Evolutionary conservation across 53 echinoderm and acorn worm species (phyloP), one percentile per base, ranked within the genome.

Genomic region (Astropecten irregularis): DNA sequence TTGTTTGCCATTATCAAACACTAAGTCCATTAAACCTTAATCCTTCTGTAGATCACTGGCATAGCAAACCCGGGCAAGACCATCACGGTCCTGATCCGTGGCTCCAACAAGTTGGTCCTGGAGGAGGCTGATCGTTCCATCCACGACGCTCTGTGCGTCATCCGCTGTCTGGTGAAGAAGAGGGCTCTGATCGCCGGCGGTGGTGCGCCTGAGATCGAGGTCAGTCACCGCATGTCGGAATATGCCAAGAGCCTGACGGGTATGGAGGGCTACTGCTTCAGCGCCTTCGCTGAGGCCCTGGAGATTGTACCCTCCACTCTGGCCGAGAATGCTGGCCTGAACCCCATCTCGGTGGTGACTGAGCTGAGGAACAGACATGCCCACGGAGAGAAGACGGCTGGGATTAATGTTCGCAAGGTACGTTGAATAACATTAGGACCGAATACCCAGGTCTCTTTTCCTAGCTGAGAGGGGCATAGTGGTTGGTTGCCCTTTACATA

Each of bases 91-190:
- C 71, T 96, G 22, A 90, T 96, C 20, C 76, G 96, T 20, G 96
- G 96, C 34, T 93, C 96, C 66, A 96, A 93, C 76, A 93, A 96
- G 65, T 82, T 96, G 55, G 93, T 96, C 14, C 52, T 96, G 23
- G 93, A 93, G 52, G 96, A 96, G 72, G 96, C 96, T 0, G 96
- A 96, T 42, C 81, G 96, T 16, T 96, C 96, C 60, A 91, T 96
- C 42, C 96, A 96, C 44, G 96, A 96, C 82, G 96, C 96, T 26
- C 81, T 96, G 28, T 96, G 96, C 86, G 96, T 96, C 93, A 96
- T 96, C 81, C 91, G 96, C 54, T 96, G 96, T 57, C 82, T 96
- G 11, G 96, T 96, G 49, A 96, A 96, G 49, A 47, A 96, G 52
- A 87, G 49, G 69, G 93, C 93, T 10, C 76, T 96, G 32, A 96